Evolutionary conservation across 2,888 invertebrate genomes (phyloP).

Genomic region (Agonopterix arenella): DNA sequence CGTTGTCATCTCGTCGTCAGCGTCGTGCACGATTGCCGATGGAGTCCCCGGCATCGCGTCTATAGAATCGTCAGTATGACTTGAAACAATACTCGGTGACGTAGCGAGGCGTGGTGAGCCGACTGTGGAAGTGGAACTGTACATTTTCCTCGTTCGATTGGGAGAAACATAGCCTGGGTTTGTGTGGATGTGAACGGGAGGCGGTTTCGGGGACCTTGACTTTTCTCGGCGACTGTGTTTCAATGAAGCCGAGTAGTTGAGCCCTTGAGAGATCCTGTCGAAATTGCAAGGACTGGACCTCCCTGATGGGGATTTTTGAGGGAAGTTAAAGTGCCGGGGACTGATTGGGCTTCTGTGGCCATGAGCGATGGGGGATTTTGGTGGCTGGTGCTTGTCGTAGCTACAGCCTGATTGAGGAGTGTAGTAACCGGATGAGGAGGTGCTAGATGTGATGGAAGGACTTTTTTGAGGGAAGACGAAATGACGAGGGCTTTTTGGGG

Average conservation of each 20-base stretch:
- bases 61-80: slow-evolving; percentile 65
- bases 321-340: slow-evolving; percentile 78
- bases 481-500: slow-evolving; percentile 76
- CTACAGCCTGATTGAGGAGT: slow-evolving; percentile 73
- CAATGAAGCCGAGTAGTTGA: slow-evolving; percentile 60
- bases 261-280: slow-evolving; percentile 41
- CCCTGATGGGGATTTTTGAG: slow-evolving; percentile 63
- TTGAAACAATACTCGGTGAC: slow-evolving; percentile 68
- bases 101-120: slow-evolving; percentile 58
- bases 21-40: slow-evolving; percentile 54
- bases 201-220: slow-evolving; percentile 65
- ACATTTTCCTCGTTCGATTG: slow-evolving; percentile 58
- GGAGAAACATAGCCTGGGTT: slow-evolving; percentile 79
- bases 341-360: slow-evolving; percentile 78
- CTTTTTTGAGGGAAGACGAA: slow-evolving; percentile 73
- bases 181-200: slow-evolving; percentile 77
- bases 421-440: slow-evolving; percentile 74
- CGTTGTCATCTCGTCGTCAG: slow-evolving; percentile 64
- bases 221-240: slow-evolving; percentile 62
- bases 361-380: slow-evolving; percentile 71
- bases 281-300: slow-evolving; percentile 59
- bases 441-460: slow-evolving; percentile 71
- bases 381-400: slow-evolving; percentile 63
- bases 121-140: slow-evolving; percentile 65
- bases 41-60: slow-evolving; percentile 63